A percentile compares a stretch with the other conserved stretches of the same genome.
Conservation (phyloP, 1,140 invertebrate species). For the Hylyphantes graminicola region DNA sequence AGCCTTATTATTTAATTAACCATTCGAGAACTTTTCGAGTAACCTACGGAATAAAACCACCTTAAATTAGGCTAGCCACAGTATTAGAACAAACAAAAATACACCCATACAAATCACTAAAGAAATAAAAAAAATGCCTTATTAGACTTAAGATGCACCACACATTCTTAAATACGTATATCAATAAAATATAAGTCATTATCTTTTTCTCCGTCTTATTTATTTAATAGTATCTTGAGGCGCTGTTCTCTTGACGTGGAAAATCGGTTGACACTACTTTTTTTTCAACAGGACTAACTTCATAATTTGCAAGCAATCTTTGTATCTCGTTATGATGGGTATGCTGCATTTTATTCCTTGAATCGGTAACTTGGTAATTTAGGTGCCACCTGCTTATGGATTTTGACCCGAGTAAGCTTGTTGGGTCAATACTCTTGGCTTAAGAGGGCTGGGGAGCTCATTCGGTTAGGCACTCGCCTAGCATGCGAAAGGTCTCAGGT, state of each 20-base stretch:
- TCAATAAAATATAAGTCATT: too few relatives aligned
- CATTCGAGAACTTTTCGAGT: too few relatives aligned
- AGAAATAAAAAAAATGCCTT: too few relatives aligned
- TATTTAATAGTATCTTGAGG: conserved; percentile 11
- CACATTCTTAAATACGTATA: neutral
- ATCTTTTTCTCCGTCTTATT: neutral
- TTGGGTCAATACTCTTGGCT: conserved; percentile 13
- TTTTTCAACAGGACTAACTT: neutral
- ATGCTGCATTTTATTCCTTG: neutral
- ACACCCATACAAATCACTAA: too few relatives aligned
- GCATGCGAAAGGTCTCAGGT: too few relatives aligned
- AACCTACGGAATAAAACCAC: too few relatives aligned
- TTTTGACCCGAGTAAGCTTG: neutral
- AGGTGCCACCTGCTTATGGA: conserved; percentile 18
- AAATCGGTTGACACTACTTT: conserved; percentile 1
- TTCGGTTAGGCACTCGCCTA: too few relatives aligned
- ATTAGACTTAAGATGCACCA: neutral
- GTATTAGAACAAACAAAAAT: too few relatives aligned
- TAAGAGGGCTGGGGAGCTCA: neutral
- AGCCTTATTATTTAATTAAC: too few relatives aligned
- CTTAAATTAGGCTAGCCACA: too few relatives aligned
- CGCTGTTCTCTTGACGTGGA: neutral
- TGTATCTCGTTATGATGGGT: conserved; percentile 1
- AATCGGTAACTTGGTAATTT: conserved; percentile 11
- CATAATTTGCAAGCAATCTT: conserved; percentile 7